Evolutionary conservation across 2,888 invertebrate genomes (phyloP).

Genomic region (Empis stercorea): DNA sequence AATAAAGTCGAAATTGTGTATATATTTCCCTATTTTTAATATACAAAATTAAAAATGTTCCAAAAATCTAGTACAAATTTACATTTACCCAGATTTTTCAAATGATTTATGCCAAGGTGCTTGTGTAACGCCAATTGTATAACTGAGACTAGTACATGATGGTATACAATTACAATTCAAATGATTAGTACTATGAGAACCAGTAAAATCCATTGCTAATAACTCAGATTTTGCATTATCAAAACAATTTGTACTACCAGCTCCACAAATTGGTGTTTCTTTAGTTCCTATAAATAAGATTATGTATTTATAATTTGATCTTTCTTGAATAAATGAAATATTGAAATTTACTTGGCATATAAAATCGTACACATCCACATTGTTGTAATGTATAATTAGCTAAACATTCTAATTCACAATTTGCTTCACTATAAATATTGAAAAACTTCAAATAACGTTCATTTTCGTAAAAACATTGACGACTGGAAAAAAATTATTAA

Average conservation of each 20-base stretch:
- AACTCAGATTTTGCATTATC: neutral
- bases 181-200: neutral
- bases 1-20: neutral
- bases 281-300: slow-evolving; percentile 14
- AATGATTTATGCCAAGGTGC: neutral
- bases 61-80: neutral
- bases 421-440: slow-evolving; percentile 50
- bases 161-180: slow-evolving; percentile 2
- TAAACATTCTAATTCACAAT: slow-evolving; percentile 53
- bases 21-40: neutral
- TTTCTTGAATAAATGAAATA: too few species aligned
- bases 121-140: slow-evolving; percentile 1
- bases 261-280: slow-evolving; percentile 11
- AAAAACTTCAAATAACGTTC: slow-evolving; percentile 46
- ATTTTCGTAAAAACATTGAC: slow-evolving; percentile 48
- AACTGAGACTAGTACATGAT: slow-evolving; percentile 1
- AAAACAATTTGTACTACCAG: neutral
- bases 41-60: neutral
- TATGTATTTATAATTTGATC: too few species aligned
- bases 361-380: slow-evolving; percentile 50
- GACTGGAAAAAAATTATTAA: slow-evolving; percentile 19
- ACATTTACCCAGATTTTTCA: neutral
- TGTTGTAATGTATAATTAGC: slow-evolving; percentile 44
- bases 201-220: neutral
- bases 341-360: slow-evolving; percentile 42